Evolutionary conservation across 2,888 invertebrate species (phyloP), one percentile per base, ranked within the genome.

Genomic region (Noctua janthina): DNA sequence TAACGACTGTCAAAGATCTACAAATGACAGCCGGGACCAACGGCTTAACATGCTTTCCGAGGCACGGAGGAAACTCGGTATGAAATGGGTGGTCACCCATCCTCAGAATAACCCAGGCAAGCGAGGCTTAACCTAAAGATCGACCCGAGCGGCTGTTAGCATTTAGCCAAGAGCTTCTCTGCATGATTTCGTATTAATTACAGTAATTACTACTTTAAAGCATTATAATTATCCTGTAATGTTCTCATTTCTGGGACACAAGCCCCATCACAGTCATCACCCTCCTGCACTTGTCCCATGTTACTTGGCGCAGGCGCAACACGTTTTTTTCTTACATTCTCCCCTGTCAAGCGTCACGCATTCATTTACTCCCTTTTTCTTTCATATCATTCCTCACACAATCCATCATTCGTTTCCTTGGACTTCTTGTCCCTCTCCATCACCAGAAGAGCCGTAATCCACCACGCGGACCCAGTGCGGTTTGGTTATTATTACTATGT

Each of bases 141-240:
- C 39, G 39, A 5, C 39, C 39, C 39, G 39, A 39, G 39, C 39
- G 39, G 39, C 39, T 39, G 5, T 39, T 39, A 39, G 3, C 39
- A 39, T 5, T 39, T 39, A 39, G 39, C 39, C 0, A 39, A 4
- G 39, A 5, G 39, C 39, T 39, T 39, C 39, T 39, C 39, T 83
- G 73, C 69, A 69, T 72, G 72, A 69, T 67, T 59, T 59, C 20
- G 35, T 13, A 23, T 39, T 66, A 81, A 64, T 70, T 62, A 62
- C 29, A 23, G 49, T 66, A 81, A 64, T 70, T 62, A 62, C 29
- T 62, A 29, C 17, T 35, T 62, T 7, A 7, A 62, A 62, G 13
- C 62, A 29, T 62, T 59, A 7, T 29, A 64, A 35, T 35, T 35
- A 20, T 39, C 64, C 35, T 66, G 64, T 20, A 20, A 35, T 35